These are phyloP conservation scores for Equus przewalskii DNA, from an alignment of 2,113 vertebrate genomes.

Conservation along the genomic window DNA sequence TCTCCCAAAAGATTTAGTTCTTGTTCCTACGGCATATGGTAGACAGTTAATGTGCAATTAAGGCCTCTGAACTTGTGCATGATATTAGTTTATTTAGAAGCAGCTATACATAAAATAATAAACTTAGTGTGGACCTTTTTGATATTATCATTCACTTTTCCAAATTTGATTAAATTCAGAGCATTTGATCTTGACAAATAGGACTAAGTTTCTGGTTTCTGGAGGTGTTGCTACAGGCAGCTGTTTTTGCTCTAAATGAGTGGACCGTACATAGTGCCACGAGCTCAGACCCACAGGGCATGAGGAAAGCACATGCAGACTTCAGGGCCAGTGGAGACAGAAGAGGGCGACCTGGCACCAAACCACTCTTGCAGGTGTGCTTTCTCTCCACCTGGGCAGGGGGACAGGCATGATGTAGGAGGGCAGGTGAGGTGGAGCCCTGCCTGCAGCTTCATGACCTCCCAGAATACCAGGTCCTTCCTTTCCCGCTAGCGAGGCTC, in stretches of 20 bases:
- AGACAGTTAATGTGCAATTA: not conserved
- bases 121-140: not conserved
- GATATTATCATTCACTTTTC: not conserved
- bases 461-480: not conserved
- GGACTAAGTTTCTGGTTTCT: not conserved
- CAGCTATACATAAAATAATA: constrained; percentile 39
- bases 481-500: not conserved
- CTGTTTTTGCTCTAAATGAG: not conserved
- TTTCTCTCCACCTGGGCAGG: not conserved
- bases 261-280: fast-evolving
- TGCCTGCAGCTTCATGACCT: not conserved
- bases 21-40: not conserved
- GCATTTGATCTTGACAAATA: not conserved
- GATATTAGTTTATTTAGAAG: not conserved
- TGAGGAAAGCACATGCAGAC: not conserved
- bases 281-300: fast-evolving
- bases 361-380: too few species aligned
- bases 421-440: fast-evolving
- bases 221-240: not conserved
- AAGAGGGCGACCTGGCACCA: not conserved
- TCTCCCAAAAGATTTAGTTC: not conserved
- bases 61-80: not conserved
- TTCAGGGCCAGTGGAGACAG: not conserved
- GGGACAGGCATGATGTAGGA: too few species aligned
- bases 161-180: not conserved